These are phyloP conservation scores for Lasioglossum morio DNA, from an alignment of 2,888 invertebrate genomes.

Conservation along the genomic window DNA sequence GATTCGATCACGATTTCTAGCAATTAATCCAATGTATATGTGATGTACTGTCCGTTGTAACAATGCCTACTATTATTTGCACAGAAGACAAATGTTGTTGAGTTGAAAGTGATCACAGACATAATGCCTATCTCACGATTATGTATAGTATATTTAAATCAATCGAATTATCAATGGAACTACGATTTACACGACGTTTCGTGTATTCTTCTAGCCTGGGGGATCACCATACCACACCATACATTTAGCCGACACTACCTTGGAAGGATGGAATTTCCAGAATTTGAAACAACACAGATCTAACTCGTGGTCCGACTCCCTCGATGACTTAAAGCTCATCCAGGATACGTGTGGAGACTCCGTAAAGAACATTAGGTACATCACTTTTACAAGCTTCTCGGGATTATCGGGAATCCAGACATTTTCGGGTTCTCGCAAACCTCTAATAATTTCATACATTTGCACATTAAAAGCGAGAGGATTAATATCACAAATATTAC, in stretches of 20 bases:
- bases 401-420: no score
- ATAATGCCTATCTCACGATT: constrained; percentile 35
- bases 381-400: background rate
- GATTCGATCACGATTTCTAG: constrained; percentile 29
- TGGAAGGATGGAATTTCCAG: constrained; percentile 92
- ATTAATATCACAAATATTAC: background rate
- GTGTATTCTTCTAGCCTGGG: constrained; percentile 86
- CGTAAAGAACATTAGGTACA: constrained; percentile 78
- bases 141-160: constrained; percentile 24
- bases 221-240: constrained; percentile 97
- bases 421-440: no score
- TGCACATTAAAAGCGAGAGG: background rate
- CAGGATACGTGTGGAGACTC: constrained; percentile 80
- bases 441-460: constrained; percentile 56
- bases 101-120: constrained; percentile 53
- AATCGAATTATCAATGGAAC: background rate
- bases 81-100: constrained; percentile 58
- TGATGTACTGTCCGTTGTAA: constrained; percentile 63
- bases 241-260: constrained; percentile 91
- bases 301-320: constrained; percentile 94
- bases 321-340: constrained; percentile 89
- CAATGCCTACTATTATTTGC: constrained; percentile 36
- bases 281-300: constrained; percentile 90
- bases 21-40: constrained; percentile 50
- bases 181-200: constrained; percentile 12